Evolutionary conservation across 2,888 invertebrate genomes (phyloP), one percentile per base, ranked within the genome.

Genomic region (Ornithoptera priamus): DNA sequence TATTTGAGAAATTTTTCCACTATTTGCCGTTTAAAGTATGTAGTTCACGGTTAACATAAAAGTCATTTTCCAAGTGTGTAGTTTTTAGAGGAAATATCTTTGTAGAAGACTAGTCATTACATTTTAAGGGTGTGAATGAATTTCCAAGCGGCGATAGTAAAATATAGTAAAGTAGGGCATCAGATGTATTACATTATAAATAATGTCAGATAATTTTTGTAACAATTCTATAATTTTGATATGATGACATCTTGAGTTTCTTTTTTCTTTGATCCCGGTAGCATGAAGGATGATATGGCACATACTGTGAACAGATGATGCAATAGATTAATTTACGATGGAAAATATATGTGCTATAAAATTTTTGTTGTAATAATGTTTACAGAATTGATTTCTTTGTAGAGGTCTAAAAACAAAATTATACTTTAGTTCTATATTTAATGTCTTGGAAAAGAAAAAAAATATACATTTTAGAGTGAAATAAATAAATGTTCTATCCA

Each of bases 221-320:
- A 50, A 17, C 15, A 2, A 61, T 18, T 36, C 46, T 24, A 62
- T 24, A 62, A 24, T 24, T 62, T 62, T 8, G 62, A 50, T 18
- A 17, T 24, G 12, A 50, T 50, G 15, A 24, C 24, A 18, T 62
- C 39, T 42, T 46, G 24, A n/a, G 50, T 36, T n/a, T 56, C 53
- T 24, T 39, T 53, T 63, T 65, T 30, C 22, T 62, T 62, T 50
- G 62, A 46, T 46, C 12, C 24, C 8, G 62, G 62, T 22, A 62
- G 18, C 24, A 62, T 6, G 6, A 62, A 50, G 8, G 62, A n/a
- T 17, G 39, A 46, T 18, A 50, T 17, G 20, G 42, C 62, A 46
- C 62, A 50, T 7, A 50, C 57, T 66, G 57, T 53, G 63, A 59
- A 7, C 1, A 18, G 15, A 50, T 17, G 18, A 50, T 50, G 50